Percentiles rank a stretch among this genome's conserved stretches.
These are phyloP conservation scores for Cremastobaeus sp. DNA, from an alignment of 2,888 invertebrate species.

Conservation along the genomic window DNA sequence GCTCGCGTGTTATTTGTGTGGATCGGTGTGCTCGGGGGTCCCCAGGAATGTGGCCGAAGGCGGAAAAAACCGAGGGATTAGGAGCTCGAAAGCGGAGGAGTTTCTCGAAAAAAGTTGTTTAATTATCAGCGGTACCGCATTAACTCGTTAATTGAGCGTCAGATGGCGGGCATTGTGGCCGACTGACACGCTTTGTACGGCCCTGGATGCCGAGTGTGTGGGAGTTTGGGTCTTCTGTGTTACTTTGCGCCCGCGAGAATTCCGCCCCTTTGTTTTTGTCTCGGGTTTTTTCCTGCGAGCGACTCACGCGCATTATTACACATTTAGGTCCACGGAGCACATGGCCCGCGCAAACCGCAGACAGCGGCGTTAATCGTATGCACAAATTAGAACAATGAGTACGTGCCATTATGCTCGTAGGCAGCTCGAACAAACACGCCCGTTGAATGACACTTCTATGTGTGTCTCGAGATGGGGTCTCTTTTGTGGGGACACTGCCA, in stretches of 20 bases:
- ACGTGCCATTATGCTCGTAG: constrained; percentile 73
- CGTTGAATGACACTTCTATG: constrained; percentile 73
- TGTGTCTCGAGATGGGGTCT: constrained; percentile 63
- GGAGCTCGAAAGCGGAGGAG: constrained; percentile 4
- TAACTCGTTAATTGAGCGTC: constrained; percentile 79
- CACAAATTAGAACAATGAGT: constrained; percentile 78
- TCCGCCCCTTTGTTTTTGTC: constrained; percentile 53
- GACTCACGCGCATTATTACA: constrained; percentile 50
- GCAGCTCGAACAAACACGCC: constrained; percentile 67
- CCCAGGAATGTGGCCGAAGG: constrained; percentile 61
- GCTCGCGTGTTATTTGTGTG: constrained; percentile 67
- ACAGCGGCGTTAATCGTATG: constrained; percentile 76
- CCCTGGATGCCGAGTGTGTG: constrained; percentile 64
- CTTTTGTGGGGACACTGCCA: constrained; percentile 53
- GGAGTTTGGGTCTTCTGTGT: constrained; percentile 66
- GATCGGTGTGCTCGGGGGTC: constrained; percentile 55
- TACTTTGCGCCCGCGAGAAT: constrained; percentile 62
- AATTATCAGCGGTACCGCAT: constrained; percentile 77
- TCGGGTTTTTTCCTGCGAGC: constrained; percentile 9
- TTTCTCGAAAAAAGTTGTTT: constrained; percentile 72
- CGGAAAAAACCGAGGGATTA: constrained; percentile 37
- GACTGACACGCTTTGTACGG: constrained; percentile 76
- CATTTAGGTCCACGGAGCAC: constrained; percentile 59
- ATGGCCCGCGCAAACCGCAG: constrained; percentile 64
- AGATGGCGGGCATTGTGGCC: constrained; percentile 75